phyloP scores from a whole-genome alignment of 1,140 invertebrate genomes.

The Neodiprion pinetum region DNA sequence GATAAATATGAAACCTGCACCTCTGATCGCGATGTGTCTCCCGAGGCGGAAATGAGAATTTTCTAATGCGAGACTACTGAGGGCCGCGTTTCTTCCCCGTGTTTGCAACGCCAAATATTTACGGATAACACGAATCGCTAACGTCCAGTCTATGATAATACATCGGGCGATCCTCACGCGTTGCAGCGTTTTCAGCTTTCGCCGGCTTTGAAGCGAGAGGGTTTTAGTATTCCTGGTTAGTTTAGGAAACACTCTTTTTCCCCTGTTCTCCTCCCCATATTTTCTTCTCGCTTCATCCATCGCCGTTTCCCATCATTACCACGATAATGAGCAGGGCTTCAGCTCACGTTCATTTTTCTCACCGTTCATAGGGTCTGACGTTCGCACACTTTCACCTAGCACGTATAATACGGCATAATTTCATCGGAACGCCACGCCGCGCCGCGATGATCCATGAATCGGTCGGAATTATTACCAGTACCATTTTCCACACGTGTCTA shows the following conservation, averaged over 20 bases:
- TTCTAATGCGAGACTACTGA: background rate
- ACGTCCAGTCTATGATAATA: background rate
- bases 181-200: background rate
- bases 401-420: constrained; percentile 11
- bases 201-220: background rate
- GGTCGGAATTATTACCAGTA: no score
- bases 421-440: no score
- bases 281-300: background rate
- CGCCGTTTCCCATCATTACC: background rate
- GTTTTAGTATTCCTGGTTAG: background rate
- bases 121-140: background rate
- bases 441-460: no score
- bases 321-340: background rate
- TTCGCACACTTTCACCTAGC: constrained; percentile 31
- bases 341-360: constrained; percentile 4
- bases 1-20: background rate
- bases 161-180: background rate
- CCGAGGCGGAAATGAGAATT: background rate
- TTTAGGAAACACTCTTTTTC: background rate
- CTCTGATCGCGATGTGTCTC: background rate
- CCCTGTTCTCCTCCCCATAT: background rate
- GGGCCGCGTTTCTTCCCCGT: no score
- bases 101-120: background rate
- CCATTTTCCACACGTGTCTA: no score
- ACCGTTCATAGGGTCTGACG: background rate